Percentiles rank a stretch among this genome's conserved stretches.
phyloP scores from a whole-genome alignment of 2,797 vertebrate species.

The Tangara arthus region DNA sequence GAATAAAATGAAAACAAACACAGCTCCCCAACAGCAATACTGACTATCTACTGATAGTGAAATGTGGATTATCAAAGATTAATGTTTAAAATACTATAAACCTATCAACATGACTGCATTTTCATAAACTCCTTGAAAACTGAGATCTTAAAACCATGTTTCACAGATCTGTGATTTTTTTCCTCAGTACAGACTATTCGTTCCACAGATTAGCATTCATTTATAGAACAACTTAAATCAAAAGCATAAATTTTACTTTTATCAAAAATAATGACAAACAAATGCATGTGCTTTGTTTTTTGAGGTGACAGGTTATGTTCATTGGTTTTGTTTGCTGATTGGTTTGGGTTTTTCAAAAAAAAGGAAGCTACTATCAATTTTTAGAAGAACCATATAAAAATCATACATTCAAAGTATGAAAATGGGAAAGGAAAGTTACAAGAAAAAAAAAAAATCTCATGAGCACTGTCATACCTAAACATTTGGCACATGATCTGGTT shows the following conservation, averaged over 20 bases:
- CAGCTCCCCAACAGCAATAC: not conserved
- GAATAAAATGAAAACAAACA: not conserved
- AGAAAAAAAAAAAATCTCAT: not conserved
- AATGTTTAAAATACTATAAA: not conserved
- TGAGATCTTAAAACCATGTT: not conserved
- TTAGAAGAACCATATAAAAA: not conserved
- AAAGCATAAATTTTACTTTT: not conserved
- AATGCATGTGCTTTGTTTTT: not conserved
- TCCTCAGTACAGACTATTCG: not conserved
- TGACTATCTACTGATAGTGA: not conserved
- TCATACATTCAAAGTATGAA: not conserved
- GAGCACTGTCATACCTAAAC: not conserved
- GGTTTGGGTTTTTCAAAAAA: not conserved
- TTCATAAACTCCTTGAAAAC: not conserved
- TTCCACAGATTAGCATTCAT: not conserved
- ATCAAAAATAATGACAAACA: not conserved
- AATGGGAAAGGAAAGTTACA: not conserved
- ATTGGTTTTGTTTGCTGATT: not conserved
- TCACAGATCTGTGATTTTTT: not conserved
- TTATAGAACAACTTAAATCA: not conserved
- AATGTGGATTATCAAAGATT: not conserved
- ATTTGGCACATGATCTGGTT: not conserved
- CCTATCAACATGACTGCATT: not conserved
- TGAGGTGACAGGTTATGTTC: rapidly evolving
- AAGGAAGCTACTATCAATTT: not conserved